phyloP scores from a whole-genome alignment of 2,797 vertebrate species.

The Cyclura pinguis region DNA sequence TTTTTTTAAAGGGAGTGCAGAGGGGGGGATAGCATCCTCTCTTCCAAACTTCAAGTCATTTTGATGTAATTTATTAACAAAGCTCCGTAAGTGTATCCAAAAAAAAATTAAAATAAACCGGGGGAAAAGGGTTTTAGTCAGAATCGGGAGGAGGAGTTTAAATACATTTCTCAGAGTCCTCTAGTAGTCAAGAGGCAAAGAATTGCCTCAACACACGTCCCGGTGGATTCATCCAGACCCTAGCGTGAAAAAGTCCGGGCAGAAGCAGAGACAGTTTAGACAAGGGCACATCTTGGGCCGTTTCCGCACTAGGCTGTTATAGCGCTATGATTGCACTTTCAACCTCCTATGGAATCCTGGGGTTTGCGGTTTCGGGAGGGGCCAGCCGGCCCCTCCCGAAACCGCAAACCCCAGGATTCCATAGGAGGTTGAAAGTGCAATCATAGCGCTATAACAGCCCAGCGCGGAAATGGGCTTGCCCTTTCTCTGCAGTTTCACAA shows the following conservation, averaged over 20 bases:
- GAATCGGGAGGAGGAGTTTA: slow-evolving; percentile 63
- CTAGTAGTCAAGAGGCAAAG: slow-evolving; percentile 27
- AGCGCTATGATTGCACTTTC: too few relatives aligned
- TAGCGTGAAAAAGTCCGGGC: slow-evolving; percentile 58
- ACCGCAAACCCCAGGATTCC: too few relatives aligned
- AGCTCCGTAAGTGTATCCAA: slow-evolving; percentile 79
- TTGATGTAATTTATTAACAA: slow-evolving; percentile 91
- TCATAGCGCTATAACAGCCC: too few relatives aligned
- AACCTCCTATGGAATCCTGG: too few relatives aligned
- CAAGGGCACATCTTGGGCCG: slow-evolving; percentile 44
- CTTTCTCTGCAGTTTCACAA: slow-evolving; percentile 65
- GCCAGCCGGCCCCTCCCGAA: too few relatives aligned
- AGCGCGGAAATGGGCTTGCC: neutral
- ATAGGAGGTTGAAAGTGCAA: too few relatives aligned
- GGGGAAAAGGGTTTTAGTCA: slow-evolving; percentile 55
- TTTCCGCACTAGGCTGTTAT: too few relatives aligned
- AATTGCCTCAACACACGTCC: slow-evolving; percentile 44
- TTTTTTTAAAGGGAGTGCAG: slow-evolving; percentile 26
- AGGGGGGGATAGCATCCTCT: slow-evolving; percentile 60
- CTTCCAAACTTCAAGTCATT: slow-evolving; percentile 91
- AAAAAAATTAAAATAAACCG: slow-evolving; percentile 39
- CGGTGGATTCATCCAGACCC: slow-evolving; percentile 27
- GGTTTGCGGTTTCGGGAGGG: too few relatives aligned
- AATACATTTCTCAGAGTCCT: slow-evolving; percentile 57
- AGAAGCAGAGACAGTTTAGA: slow-evolving; percentile 65